These are phyloP conservation scores for Tetragonisca angustula DNA, from an alignment of 2,888 invertebrate species.

Conservation along the genomic window DNA sequence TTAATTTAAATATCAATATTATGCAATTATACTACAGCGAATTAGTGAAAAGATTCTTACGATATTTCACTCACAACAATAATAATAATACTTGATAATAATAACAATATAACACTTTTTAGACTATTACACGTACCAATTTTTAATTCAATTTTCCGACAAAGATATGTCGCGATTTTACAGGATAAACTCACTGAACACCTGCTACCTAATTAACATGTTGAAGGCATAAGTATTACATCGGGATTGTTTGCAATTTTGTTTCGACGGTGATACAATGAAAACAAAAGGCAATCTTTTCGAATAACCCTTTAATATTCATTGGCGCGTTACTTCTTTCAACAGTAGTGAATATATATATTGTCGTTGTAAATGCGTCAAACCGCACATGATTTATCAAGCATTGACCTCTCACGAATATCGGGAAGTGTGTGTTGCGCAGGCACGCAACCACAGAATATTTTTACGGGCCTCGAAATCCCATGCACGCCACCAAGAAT, in stretches of 20 bases:
- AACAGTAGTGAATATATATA: conserved; percentile 5
- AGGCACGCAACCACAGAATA: conserved; percentile 27
- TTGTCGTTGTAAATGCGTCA: conserved; percentile 34
- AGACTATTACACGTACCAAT: neutral
- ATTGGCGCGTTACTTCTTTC: conserved; percentile 20
- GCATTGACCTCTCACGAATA: conserved; percentile 31
- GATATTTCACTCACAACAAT: neutral
- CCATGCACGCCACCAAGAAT: neutral
- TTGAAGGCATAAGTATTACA: neutral
- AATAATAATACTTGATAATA: neutral
- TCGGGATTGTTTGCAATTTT: conserved; percentile 5
- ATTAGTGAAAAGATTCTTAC: neutral
- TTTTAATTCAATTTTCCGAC: neutral
- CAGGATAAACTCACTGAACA: neutral
- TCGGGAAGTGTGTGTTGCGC: conserved; percentile 25
- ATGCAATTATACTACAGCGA: neutral
- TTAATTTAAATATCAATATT: neutral
- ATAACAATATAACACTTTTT: neutral
- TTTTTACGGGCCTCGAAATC: conserved; percentile 14
- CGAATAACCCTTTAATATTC: conserved; percentile 20
- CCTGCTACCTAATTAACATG: neutral
- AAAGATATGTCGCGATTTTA: neutral
- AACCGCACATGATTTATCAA: conserved; percentile 36
- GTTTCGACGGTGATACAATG: conserved; percentile 9
- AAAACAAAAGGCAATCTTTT: conserved; percentile 15